Conservation (phyloP, 1,140 invertebrate genomes). For the Camponotus pennsylvanicus region DNA sequence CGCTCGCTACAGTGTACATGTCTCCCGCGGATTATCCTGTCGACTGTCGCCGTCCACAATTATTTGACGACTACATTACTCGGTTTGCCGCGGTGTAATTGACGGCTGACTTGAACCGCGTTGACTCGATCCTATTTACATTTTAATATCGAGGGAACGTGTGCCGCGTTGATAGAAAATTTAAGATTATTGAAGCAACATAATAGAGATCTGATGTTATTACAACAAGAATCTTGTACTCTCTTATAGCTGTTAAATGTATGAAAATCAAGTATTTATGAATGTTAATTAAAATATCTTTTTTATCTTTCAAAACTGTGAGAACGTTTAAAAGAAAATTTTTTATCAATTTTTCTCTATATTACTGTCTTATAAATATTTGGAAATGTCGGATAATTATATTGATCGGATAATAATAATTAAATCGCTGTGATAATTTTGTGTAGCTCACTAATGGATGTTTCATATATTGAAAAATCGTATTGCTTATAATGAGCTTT, state of each 20-base stretch:
- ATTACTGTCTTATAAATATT: background rate
- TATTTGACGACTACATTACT: constrained; percentile 70
- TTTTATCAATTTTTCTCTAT: background rate
- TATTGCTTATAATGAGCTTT: constrained; percentile 40
- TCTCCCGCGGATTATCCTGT: constrained; percentile 65
- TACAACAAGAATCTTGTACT: background rate
- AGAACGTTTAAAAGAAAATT: background rate
- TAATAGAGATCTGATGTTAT: background rate
- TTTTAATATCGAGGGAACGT: constrained; percentile 18
- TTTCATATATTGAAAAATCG: background rate
- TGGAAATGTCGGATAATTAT: background rate
- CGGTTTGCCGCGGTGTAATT: constrained; percentile 31
- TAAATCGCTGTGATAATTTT: background rate
- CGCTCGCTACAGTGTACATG: constrained; percentile 30
- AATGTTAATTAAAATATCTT: background rate
- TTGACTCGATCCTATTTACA: background rate
- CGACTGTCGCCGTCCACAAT: constrained; percentile 57
- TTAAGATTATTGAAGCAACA: background rate
- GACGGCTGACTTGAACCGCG: constrained; percentile 1
- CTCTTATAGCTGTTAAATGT: background rate
- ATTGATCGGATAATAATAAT: background rate
- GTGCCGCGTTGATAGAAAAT: background rate
- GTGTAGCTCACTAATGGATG: background rate
- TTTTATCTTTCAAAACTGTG: background rate
- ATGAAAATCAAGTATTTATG: background rate